Conservation (phyloP, 2,113 vertebrate genomes). For the Gasterosteus aculeatus region DNA sequence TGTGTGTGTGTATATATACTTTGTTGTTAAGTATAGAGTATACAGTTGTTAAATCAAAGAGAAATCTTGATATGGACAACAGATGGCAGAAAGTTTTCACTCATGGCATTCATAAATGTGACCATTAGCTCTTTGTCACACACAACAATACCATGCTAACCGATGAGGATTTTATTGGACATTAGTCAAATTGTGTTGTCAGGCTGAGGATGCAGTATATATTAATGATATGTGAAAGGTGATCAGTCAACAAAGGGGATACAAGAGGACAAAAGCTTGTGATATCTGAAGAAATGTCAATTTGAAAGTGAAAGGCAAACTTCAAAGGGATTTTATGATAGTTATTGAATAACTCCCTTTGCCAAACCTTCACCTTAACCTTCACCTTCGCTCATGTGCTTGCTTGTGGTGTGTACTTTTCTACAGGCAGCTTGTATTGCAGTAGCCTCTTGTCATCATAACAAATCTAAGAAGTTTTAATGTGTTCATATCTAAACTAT, state of each 20-base stretch:
- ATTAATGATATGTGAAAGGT: slow-evolving; percentile 38
- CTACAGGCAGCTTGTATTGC: not conserved
- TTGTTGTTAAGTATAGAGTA: not conserved
- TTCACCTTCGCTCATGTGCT: not conserved
- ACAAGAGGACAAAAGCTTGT: not conserved
- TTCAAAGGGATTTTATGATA: slow-evolving; percentile 4
- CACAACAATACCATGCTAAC: slow-evolving; percentile 4
- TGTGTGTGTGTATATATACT: not conserved
- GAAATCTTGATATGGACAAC: not conserved
- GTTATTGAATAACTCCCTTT: slow-evolving; percentile 10
- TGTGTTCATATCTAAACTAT: too few relatives aligned
- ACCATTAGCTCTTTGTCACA: not conserved
- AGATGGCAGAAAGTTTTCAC: not conserved
- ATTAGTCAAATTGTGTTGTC: slow-evolving; percentile 41
- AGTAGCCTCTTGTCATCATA: too few relatives aligned
- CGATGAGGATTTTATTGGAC: slow-evolving; percentile 31
- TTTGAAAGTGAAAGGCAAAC: slow-evolving; percentile 36
- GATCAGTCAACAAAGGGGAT: slow-evolving; percentile 16
- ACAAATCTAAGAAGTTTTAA: too few relatives aligned
- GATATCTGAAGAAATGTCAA: slow-evolving; percentile 4
- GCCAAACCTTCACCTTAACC: not conserved
- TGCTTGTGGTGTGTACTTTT: not conserved
- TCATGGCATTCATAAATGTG: not conserved
- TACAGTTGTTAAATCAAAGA: not conserved
- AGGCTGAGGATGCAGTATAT: slow-evolving; percentile 21